These are phyloP conservation scores for Leptinotarsa peninsularis DNA, from an alignment of 2,888 invertebrate genomes.

Conservation along the genomic window DNA sequence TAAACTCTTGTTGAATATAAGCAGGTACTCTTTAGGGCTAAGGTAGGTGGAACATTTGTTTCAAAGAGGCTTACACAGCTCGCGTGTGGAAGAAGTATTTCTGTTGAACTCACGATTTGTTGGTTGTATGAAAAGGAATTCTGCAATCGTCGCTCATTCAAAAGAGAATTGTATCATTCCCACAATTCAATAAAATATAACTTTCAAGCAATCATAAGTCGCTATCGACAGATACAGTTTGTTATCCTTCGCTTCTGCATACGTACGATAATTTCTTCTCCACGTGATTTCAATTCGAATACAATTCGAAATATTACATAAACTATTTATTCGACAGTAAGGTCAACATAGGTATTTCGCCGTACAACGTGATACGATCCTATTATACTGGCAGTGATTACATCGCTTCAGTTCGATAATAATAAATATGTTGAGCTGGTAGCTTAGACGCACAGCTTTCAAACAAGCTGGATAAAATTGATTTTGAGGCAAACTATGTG, in stretches of 20 bases:
- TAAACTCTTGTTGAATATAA: no score
- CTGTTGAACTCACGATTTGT: no score
- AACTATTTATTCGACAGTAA: slow-evolving; percentile 35
- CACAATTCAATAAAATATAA: not conserved
- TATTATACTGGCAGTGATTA: not conserved
- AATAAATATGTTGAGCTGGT: not conserved
- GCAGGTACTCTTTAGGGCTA: no score
- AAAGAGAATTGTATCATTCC: not conserved
- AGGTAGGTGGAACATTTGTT: no score
- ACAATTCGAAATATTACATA: slow-evolving; percentile 37
- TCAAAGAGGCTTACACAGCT: no score
- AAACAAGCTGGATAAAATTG: no score
- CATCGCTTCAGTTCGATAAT: not conserved
- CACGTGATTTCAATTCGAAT: slow-evolving; percentile 35
- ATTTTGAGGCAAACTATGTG: no score
- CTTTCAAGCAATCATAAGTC: slow-evolving; percentile 7
- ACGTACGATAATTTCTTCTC: slow-evolving; percentile 37
- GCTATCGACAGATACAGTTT: slow-evolving; percentile 23
- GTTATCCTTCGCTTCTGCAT: slow-evolving; percentile 29
- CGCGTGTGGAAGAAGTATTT: no score
- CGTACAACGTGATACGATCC: slow-evolving; percentile 36
- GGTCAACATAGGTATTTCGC: slow-evolving; percentile 36
- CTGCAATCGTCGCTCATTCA: not conserved
- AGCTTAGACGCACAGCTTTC: no score
- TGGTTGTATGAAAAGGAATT: no score